Conservation (phyloP, 2,888 invertebrate genomes). For the Barypeithes pellucidus region DNA sequence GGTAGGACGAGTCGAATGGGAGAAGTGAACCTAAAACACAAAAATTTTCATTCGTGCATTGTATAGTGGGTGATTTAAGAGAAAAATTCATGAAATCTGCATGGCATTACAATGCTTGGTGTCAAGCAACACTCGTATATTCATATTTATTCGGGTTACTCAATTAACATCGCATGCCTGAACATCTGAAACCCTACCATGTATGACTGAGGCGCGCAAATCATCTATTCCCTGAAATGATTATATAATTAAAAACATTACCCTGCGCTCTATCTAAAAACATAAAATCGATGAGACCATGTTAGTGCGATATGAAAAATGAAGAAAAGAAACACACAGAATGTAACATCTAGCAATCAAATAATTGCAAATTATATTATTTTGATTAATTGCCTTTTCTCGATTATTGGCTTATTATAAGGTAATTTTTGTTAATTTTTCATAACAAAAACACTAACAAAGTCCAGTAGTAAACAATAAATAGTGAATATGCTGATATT, state of each 20-base stretch:
- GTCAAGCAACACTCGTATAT: too few relatives aligned
- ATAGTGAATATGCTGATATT: conserved; percentile 67
- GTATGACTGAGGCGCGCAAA: too few relatives aligned
- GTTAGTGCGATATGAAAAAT: conserved; percentile 52
- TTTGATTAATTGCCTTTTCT: conserved; percentile 8
- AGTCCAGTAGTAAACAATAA: conserved; percentile 58
- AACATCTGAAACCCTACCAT: too few relatives aligned
- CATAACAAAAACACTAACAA: conserved; percentile 65
- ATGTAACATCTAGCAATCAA: conserved; percentile 33
- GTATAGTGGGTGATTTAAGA: too few relatives aligned
- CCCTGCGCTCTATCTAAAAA: conserved; percentile 46
- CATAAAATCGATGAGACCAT: conserved; percentile 44
- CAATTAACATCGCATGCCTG: too few relatives aligned
- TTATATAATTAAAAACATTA: conserved; percentile 33
- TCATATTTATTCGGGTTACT: too few relatives aligned
- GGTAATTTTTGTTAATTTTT: conserved; percentile 63
- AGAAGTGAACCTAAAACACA: too few relatives aligned
- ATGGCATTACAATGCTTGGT: too few relatives aligned
- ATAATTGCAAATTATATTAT: conserved; percentile 5
- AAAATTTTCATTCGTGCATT: too few relatives aligned
- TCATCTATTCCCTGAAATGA: background rate
- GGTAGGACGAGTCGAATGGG: too few relatives aligned
- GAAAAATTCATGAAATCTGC: too few relatives aligned
- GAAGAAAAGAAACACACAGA: conserved; percentile 30
- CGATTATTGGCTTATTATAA: conserved; percentile 45